Percentiles rank a stretch among this genome's conserved stretches.
Evolutionary conservation across 2,113 vertebrate species (phyloP).

Genomic region (Phylloscopus trochilus): DNA sequence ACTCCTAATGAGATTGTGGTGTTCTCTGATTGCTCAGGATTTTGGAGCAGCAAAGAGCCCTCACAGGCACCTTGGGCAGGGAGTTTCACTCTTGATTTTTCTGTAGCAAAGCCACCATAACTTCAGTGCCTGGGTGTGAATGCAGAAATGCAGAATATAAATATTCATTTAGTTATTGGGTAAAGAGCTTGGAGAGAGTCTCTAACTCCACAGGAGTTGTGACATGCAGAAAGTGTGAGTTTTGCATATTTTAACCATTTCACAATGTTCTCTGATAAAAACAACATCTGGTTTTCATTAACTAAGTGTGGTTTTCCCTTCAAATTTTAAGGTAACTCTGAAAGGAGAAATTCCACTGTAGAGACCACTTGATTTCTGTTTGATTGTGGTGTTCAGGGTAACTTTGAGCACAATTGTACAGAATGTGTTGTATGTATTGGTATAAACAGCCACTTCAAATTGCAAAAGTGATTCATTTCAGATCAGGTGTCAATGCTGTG

Average conservation of each 20-base stretch:
- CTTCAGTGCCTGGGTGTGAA: not conserved
- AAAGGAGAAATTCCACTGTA: not conserved
- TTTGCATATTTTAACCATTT: not conserved
- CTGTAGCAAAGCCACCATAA: not conserved
- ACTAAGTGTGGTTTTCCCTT: not conserved
- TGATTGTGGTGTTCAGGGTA: not conserved
- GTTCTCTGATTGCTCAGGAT: not conserved
- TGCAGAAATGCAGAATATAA: accelerated
- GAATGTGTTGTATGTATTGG: too few species aligned
- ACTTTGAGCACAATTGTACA: not conserved
- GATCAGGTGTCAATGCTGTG: not conserved
- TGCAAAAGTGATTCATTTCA: not conserved
- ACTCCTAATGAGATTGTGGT: not conserved
- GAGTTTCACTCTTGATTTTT: not conserved
- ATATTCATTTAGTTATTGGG: not conserved
- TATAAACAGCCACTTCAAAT: not conserved
- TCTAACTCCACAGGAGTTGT: not conserved
- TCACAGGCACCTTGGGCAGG: not conserved
- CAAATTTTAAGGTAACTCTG: not conserved
- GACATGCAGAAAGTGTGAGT: not conserved
- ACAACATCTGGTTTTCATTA: not conserved
- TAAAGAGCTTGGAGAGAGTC: not conserved
- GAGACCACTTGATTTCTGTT: not conserved
- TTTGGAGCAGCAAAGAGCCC: not conserved
- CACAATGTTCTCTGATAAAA: not conserved